phyloP scores from a whole-genome alignment of 1,140 invertebrate species.

The Protaetia brevitarsis region DNA sequence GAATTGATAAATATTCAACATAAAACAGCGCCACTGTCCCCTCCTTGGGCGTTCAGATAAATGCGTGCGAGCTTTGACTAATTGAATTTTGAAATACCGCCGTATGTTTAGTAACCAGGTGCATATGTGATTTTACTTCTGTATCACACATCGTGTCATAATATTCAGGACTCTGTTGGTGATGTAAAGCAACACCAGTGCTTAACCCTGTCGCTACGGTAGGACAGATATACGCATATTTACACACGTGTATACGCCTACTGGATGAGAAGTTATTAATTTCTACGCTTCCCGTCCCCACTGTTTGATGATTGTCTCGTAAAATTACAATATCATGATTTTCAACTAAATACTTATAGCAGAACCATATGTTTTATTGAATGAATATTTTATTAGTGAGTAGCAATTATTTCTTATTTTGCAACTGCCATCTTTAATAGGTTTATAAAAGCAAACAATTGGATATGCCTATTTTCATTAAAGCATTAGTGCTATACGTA shows the following conservation, averaged over 20 bases:
- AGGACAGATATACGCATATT: neutral
- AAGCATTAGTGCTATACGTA: too few species aligned
- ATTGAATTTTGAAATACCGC: conserved; percentile 10
- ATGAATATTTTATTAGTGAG: too few species aligned
- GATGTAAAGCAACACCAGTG: too few species aligned
- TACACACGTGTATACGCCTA: neutral
- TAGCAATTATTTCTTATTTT: too few species aligned
- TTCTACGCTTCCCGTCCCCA: neutral
- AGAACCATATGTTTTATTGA: too few species aligned
- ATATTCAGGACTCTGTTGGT: neutral
- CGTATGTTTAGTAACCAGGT: neutral
- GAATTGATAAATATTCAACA: conserved; percentile 1
- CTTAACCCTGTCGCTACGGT: too few species aligned
- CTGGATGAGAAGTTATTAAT: neutral
- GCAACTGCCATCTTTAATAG: too few species aligned
- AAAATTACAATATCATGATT: neutral
- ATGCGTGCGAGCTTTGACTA: neutral
- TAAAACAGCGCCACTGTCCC: neutral
- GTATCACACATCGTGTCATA: neutral
- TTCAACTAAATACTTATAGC: too few species aligned
- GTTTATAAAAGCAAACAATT: too few species aligned
- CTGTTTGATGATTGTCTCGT: neutral
- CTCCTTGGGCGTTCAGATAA: neutral
- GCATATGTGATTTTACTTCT: neutral
- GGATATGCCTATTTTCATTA: too few species aligned